These are phyloP conservation scores for Smittia sp. DNA, from an alignment of 2,888 invertebrate species.

Conservation along the genomic window DNA sequence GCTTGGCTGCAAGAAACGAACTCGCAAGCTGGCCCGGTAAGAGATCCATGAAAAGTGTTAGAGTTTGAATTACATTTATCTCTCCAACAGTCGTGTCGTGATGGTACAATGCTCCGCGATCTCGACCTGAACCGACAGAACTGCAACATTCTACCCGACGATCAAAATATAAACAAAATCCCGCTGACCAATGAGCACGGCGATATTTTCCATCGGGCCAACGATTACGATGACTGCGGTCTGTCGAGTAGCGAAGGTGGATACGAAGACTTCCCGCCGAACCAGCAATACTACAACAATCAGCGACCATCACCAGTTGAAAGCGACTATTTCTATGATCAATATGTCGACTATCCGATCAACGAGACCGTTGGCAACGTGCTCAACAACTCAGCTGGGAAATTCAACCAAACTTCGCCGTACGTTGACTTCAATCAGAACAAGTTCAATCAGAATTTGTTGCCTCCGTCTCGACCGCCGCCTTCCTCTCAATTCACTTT, in stretches of 20 bases:
- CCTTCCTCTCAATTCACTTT: conserved; percentile 69
- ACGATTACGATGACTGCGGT: conserved; percentile 60
- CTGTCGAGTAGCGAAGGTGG: conserved; percentile 59
- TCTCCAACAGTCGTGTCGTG: conserved; percentile 60
- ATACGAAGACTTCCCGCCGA: conserved; percentile 49
- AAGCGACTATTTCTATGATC: conserved; percentile 79
- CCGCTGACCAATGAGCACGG: conserved; percentile 68
- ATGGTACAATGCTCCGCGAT: conserved; percentile 73
- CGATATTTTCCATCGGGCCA: conserved; percentile 60
- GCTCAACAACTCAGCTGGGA: conserved; percentile 44
- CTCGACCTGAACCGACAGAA: conserved; percentile 68
- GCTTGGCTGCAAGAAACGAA: conserved; percentile 77
- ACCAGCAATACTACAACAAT: conserved; percentile 56
- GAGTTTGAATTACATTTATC: neutral
- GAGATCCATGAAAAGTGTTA: neutral
- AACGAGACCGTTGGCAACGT: conserved; percentile 57
- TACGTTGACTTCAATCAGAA: conserved; percentile 59
- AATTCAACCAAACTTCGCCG: conserved; percentile 55
- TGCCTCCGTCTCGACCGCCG: conserved; percentile 47
- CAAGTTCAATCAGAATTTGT: conserved; percentile 50
- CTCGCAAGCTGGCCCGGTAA: conserved; percentile 63
- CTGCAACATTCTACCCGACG: conserved; percentile 55
- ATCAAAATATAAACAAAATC: conserved; percentile 53
- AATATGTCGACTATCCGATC: conserved; percentile 74
- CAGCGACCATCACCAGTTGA: conserved; percentile 68